Evolutionary conservation across 2,797 vertebrate genomes (phyloP).

Genomic region (Danio tinwini): DNA sequence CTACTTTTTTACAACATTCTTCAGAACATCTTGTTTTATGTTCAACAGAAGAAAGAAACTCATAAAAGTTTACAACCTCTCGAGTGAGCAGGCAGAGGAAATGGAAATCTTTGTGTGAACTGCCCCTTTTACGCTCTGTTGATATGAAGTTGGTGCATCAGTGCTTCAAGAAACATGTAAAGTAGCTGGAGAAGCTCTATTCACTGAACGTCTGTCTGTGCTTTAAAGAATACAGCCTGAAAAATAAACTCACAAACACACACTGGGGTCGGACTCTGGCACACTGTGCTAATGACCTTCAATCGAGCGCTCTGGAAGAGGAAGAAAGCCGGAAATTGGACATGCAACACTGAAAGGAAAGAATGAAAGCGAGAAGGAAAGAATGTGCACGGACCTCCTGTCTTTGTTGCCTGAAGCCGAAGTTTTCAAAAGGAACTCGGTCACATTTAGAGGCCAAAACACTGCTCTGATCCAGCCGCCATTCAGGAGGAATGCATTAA

Average conservation of each 20-base stretch:
- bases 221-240: not conserved
- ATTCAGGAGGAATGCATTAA: constrained; percentile 42
- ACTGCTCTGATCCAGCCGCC: constrained; percentile 29
- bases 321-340: constrained; percentile 22
- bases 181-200: not conserved
- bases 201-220: not conserved
- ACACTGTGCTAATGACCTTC: constrained; percentile 22
- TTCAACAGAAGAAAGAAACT: too few relatives aligned
- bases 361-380: constrained; percentile 9
- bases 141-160: too few relatives aligned
- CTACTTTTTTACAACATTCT: too few relatives aligned
- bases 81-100: too few relatives aligned
- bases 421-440: constrained; percentile 16
- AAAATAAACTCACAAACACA: not conserved
- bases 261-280: not conserved
- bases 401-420: constrained; percentile 29
- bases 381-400: constrained; percentile 24
- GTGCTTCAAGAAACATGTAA: not conserved
- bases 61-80: too few relatives aligned
- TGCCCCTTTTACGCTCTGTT: too few relatives aligned
- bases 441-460: constrained; percentile 4
- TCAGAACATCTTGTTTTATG: too few relatives aligned
- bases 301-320: not conserved
- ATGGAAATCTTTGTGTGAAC: too few relatives aligned
- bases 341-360: constrained; percentile 22